phyloP scores from a whole-genome alignment of 2,797 vertebrate species.

The Cirrhinus molitorella region DNA sequence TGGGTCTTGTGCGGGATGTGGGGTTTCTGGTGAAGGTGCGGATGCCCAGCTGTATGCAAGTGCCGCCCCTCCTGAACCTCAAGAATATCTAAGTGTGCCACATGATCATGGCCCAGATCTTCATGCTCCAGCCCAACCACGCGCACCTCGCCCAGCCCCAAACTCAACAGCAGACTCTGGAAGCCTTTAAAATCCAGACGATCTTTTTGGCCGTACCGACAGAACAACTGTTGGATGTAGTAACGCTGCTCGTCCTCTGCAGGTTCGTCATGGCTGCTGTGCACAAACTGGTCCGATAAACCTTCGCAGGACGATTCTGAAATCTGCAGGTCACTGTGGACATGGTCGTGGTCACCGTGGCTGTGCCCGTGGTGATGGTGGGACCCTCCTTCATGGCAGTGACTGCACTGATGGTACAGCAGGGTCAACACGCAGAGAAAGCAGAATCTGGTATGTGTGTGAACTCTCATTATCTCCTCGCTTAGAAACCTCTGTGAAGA shows the following conservation, averaged over 20 bases:
- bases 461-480: conserved; percentile 91
- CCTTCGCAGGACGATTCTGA: conserved; percentile 81
- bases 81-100: conserved; percentile 91
- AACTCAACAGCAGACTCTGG: conserved; percentile 89
- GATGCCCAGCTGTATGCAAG: conserved; percentile 76
- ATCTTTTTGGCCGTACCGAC: conserved; percentile 88
- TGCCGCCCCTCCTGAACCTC: conserved; percentile 89
- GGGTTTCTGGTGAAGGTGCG: conserved; percentile 60
- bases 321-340: conserved; percentile 86
- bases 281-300: conserved; percentile 61
- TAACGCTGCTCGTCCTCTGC: conserved; percentile 91
- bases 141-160: conserved; percentile 93
- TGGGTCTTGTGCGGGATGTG: conserved; percentile 62
- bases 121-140: conserved; percentile 90
- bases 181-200: conserved; percentile 91
- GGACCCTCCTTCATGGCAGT: conserved; percentile 85
- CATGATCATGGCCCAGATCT: conserved; percentile 93
- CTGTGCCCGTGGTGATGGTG: conserved; percentile 72
- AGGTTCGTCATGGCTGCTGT: conserved; percentile 71
- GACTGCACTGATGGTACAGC: conserved; percentile 92
- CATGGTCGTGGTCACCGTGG: conserved; percentile 64
- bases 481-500: conserved; percentile 78
- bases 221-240: conserved; percentile 94
- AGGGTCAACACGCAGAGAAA: conserved; percentile 97
- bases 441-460: conserved; percentile 94